phyloP scores from a whole-genome alignment of 2,113 vertebrate genomes.

The Thymallus thymallus region DNA sequence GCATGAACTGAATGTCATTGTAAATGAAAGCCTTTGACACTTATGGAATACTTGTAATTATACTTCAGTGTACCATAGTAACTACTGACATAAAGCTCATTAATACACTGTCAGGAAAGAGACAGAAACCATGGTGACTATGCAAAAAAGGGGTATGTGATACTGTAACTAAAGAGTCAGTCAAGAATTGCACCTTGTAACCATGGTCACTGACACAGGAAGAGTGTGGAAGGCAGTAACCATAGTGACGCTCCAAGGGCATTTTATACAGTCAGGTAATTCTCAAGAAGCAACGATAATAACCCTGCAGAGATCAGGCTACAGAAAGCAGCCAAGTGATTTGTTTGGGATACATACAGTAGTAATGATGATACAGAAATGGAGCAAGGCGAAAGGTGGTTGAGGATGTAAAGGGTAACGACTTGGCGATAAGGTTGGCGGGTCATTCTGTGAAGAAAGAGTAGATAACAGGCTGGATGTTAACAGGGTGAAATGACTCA shows the following conservation, averaged over 20 bases:
- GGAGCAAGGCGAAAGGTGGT: no score
- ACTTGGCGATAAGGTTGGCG: neutral
- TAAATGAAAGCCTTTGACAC: no score
- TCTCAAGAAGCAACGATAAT: neutral
- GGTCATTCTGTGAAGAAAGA: neutral
- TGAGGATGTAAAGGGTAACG: no score
- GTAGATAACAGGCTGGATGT: neutral
- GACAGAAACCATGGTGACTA: slow-evolving; percentile 4
- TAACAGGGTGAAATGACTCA: neutral
- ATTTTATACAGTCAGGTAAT: neutral
- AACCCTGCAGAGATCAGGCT: neutral
- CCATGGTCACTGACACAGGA: slow-evolving; percentile 5
- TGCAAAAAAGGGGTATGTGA: neutral
- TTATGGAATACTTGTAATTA: no score
- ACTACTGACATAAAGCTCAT: no score
- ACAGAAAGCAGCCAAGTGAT: no score
- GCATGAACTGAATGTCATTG: no score
- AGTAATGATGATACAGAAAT: no score
- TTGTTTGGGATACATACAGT: no score
- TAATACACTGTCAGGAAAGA: slow-evolving; percentile 37
- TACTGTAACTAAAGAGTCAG: neutral
- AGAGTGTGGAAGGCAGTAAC: slow-evolving; percentile 20
- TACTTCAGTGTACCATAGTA: no score
- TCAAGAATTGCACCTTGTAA: neutral
- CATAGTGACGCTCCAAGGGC: neutral